Conservation (phyloP, 2,113 vertebrate genomes). For the Acrocephalus arundinaceus region DNA sequence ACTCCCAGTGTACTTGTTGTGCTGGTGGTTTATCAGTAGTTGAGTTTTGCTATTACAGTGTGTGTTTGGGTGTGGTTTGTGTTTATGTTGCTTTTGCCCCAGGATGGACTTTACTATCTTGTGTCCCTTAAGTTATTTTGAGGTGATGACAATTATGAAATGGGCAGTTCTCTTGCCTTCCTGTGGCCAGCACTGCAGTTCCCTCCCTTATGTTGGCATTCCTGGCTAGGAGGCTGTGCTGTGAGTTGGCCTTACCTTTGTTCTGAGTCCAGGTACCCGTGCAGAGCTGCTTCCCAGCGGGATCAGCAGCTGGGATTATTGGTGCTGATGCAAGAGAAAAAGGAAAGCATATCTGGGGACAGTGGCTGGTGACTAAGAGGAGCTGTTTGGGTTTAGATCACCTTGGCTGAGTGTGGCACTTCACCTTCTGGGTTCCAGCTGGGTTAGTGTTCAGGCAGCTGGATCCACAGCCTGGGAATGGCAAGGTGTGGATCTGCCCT, state of each 20-base stretch:
- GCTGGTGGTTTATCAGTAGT: not conserved
- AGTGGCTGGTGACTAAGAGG: not conserved
- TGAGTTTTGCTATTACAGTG: not conserved
- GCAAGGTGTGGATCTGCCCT: not conserved
- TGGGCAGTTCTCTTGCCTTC: not conserved
- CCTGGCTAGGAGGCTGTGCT: not conserved
- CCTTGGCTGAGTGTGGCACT: not conserved
- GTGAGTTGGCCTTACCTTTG: conserved; percentile 32
- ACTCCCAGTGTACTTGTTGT: rapidly evolving
- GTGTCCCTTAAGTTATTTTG: not conserved
- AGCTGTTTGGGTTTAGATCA: not conserved
- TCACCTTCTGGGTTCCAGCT: not conserved
- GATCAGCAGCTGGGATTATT: not conserved
- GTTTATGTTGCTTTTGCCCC: not conserved
- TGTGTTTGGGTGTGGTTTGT: not conserved
- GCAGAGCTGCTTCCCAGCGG: not conserved
- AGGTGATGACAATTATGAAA: rapidly evolving
- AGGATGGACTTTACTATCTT: too few relatives aligned
- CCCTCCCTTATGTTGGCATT: rapidly evolving
- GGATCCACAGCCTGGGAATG: not conserved
- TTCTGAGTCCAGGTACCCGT: not conserved
- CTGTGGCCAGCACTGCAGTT: not conserved
- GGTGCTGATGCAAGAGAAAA: not conserved
- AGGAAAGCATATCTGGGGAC: not conserved
- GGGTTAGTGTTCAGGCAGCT: not conserved